phyloP scores from a whole-genome alignment of 1,140 invertebrate genomes.

The Anastrepha ludens region DNA sequence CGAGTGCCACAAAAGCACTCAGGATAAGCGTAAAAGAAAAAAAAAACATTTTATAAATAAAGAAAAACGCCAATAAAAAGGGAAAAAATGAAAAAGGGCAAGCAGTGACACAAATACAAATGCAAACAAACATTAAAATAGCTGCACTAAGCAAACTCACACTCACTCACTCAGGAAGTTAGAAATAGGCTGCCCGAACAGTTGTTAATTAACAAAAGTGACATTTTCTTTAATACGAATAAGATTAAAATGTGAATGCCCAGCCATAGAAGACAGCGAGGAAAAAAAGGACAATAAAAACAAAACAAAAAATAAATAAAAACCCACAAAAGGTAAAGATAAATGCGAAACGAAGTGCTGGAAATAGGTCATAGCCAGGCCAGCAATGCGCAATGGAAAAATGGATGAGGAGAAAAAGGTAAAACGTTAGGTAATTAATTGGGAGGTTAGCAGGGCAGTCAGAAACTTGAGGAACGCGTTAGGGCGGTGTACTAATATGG shows the following conservation, averaged over 20 bases:
- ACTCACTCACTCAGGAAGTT: not conserved
- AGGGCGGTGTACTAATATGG: no score
- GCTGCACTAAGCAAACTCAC: no score
- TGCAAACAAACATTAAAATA: not conserved
- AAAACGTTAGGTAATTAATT: slow-evolving; percentile 15
- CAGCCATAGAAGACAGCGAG: not conserved
- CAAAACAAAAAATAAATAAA: slow-evolving; percentile 19
- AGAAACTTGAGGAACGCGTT: no score
- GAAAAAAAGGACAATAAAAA: not conserved
- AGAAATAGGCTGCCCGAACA: slow-evolving; percentile 29
- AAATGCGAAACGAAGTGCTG: slow-evolving; percentile 8
- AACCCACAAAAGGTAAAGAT: slow-evolving; percentile 24
- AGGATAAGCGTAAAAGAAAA: slow-evolving; percentile 5
- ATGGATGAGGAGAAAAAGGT: not conserved
- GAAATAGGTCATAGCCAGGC: slow-evolving; percentile 22
- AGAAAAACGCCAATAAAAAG: not conserved
- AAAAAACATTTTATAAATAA: not conserved
- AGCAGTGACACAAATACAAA: slow-evolving; percentile 39
- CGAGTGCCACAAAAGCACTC: slow-evolving; percentile 30
- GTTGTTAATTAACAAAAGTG: slow-evolving; percentile 50
- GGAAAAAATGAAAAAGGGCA: not conserved
- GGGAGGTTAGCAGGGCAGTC: not conserved
- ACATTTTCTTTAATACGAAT: slow-evolving; percentile 51
- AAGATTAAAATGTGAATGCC: slow-evolving; percentile 36
- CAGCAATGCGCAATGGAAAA: not conserved